These are phyloP conservation scores for Eupeodes latifasciatus DNA, from an alignment of 2,888 invertebrate species.

Conservation along the genomic window DNA sequence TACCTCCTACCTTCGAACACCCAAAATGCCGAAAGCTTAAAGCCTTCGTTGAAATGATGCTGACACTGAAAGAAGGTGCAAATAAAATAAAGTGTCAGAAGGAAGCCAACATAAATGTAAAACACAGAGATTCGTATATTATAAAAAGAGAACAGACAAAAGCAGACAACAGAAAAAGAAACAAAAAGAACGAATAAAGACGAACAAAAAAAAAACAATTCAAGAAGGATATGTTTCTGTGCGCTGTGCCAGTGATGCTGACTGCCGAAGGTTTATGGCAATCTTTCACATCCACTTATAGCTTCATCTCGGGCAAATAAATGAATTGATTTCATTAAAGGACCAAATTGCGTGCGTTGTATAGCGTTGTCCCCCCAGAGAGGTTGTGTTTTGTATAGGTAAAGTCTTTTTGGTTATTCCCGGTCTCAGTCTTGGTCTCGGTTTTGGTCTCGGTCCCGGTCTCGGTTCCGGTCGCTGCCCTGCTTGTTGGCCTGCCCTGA, in stretches of 20 bases:
- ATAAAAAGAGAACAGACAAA: constrained; percentile 20
- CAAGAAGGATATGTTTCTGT: constrained; percentile 59
- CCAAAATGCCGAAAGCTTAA: not conserved
- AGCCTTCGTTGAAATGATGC: constrained; percentile 41
- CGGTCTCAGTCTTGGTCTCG: not conserved
- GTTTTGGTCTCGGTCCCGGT: not conserved
- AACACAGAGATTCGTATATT: constrained; percentile 11
- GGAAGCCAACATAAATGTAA: constrained; percentile 54
- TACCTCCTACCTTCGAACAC: not conserved
- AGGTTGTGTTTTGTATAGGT: constrained; percentile 20
- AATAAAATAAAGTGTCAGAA: constrained; percentile 72
- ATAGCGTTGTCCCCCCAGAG: not conserved
- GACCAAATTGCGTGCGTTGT: constrained; percentile 15
- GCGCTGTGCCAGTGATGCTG: not conserved
- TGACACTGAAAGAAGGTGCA: constrained; percentile 37
- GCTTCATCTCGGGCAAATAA: constrained; percentile 74
- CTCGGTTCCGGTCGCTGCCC: not conserved
- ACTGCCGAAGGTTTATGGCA: constrained; percentile 60
- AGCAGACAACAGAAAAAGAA: not conserved
- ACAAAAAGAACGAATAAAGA: not conserved
- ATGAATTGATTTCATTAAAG: constrained; percentile 75
- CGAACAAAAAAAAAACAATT: constrained; percentile 49
- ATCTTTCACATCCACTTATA: constrained; percentile 75
- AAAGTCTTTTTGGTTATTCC: not conserved
- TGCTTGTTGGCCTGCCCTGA: no score